A percentile compares a stretch with the other conserved stretches of the same genome.
phyloP scores from a whole-genome alignment of 2,888 invertebrate species.

The Troides aeacus region DNA sequence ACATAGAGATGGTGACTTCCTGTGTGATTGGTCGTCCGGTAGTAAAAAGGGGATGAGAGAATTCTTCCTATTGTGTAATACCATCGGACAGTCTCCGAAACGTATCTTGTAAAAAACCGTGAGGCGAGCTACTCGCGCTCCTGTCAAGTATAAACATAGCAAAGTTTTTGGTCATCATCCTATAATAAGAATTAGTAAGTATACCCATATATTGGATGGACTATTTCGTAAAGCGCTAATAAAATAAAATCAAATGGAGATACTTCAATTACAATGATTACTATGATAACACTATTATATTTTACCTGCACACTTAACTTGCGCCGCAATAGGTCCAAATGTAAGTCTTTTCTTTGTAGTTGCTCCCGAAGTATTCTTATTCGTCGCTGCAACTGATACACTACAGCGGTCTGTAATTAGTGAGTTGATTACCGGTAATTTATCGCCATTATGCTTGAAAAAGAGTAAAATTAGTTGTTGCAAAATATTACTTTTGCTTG shows the following conservation, averaged over 20 bases:
- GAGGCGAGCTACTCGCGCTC: too few species aligned
- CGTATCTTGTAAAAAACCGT: too few species aligned
- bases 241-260: neutral
- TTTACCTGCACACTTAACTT: slow-evolving; percentile 90
- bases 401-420: slow-evolving; percentile 85
- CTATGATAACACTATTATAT: slow-evolving; percentile 4
- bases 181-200: neutral
- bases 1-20: too few species aligned
- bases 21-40: too few species aligned
- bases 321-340: slow-evolving; percentile 92
- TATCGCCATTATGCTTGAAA: neutral
- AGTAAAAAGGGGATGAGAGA: too few species aligned
- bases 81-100: too few species aligned
- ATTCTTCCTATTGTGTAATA: too few species aligned
- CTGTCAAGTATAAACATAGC: too few species aligned
- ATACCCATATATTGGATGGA: neutral
- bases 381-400: slow-evolving; percentile 93
- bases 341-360: slow-evolving; percentile 93
- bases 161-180: too few species aligned
- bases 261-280: neutral
- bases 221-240: too few species aligned
- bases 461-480: neutral
- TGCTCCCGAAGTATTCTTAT: slow-evolving; percentile 93
- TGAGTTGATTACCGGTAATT: neutral
- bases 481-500: neutral